These are phyloP conservation scores for Diadumene lineata DNA, from an alignment of 92 coral and sea anemone genomes.

Conservation along the genomic window DNA sequence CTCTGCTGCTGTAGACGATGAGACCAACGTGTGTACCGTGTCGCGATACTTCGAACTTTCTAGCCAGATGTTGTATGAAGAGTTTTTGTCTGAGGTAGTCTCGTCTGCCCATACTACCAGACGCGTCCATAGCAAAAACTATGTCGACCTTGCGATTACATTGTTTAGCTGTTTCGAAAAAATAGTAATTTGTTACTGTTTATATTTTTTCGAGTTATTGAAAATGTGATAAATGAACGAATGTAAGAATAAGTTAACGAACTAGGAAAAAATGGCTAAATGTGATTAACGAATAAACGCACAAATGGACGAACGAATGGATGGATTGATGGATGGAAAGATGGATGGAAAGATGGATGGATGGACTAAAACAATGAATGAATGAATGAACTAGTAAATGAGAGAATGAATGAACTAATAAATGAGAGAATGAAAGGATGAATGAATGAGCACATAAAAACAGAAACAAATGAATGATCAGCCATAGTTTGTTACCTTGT, in stretches of 20 bases:
- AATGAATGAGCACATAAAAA: no score
- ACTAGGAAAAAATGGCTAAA: neutral
- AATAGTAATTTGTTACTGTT: neutral
- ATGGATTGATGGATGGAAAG: neutral
- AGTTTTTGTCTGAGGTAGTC: conserved; percentile 57
- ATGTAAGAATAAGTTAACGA: neutral
- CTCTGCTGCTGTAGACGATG: conserved; percentile 61
- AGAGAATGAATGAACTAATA: neutral
- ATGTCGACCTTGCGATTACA: conserved; percentile 61
- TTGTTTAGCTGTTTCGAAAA: conserved; percentile 12
- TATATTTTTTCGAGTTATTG: neutral
- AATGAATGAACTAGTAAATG: neutral
- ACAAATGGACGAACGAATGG: neutral
- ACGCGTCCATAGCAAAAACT: conserved; percentile 73
- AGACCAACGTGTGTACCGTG: conserved; percentile 68
- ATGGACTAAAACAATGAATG: neutral
- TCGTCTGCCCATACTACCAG: conserved; percentile 57
- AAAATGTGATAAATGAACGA: neutral
- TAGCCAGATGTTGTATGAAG: conserved; percentile 48
- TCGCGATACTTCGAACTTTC: conserved; percentile 51
- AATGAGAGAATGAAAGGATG: neutral
- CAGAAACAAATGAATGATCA: neutral
- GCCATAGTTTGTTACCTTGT: conserved; percentile 7
- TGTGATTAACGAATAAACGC: no score
- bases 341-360: neutral